phyloP scores from a whole-genome alignment of 2,113 vertebrate species.

The Sylvilagus bachmani region DNA sequence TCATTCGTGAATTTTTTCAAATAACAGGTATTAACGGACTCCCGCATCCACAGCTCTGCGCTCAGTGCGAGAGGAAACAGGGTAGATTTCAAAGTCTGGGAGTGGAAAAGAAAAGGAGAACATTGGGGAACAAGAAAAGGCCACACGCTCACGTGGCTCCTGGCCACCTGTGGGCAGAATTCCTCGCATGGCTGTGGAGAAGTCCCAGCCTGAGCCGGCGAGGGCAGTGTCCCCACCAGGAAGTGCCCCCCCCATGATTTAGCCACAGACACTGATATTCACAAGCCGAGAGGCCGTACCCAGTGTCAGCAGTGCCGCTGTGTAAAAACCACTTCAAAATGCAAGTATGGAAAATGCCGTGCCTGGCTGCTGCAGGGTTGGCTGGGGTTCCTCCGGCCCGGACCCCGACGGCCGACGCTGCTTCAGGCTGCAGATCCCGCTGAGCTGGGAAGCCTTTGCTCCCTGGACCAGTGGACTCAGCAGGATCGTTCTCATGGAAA shows the following conservation, averaged over 20 bases:
- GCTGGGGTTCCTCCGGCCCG: background rate
- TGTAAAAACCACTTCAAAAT: background rate
- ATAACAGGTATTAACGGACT: background rate
- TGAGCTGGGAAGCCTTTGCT: background rate
- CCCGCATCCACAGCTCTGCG: background rate
- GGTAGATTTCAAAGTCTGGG: background rate
- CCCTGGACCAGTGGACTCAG: background rate
- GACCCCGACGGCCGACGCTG: no score
- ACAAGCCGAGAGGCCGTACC: background rate
- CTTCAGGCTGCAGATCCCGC: background rate
- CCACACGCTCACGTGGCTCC: background rate
- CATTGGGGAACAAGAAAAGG: background rate
- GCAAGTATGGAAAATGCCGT: no score
- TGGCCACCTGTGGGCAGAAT: background rate
- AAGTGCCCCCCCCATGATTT: constrained; percentile 8
- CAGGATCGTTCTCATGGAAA: background rate
- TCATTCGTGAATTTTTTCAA: background rate
- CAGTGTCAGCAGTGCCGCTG: background rate
- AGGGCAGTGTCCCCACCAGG: background rate
- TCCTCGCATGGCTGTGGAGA: background rate
- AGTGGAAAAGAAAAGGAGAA: background rate
- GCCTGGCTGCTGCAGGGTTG: background rate
- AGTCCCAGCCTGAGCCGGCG: background rate
- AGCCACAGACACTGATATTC: background rate
- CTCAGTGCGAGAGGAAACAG: background rate